These are phyloP conservation scores for Platysteira castanea DNA, from an alignment of 2,113 vertebrate genomes.

Conservation along the genomic window DNA sequence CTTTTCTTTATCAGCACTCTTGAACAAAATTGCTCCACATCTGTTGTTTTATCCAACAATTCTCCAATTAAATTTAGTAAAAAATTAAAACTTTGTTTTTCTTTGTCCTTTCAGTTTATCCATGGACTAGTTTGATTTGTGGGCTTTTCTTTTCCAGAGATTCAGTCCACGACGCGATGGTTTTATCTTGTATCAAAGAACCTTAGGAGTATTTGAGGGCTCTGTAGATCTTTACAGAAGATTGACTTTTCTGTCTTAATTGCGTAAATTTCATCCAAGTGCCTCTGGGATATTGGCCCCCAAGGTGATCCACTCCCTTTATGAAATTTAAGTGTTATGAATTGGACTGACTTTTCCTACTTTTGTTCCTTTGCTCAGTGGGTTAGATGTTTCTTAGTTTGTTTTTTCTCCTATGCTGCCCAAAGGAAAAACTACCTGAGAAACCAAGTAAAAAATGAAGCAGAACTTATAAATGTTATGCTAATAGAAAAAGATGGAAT, in stretches of 20 bases:
- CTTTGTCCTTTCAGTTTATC: not conserved
- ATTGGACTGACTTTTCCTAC: not conserved
- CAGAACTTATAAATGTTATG: constrained; percentile 42
- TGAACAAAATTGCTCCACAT: not conserved
- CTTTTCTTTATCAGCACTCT: not conserved
- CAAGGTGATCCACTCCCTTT: not conserved
- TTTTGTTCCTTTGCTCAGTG: constrained; percentile 10
- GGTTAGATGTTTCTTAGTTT: not conserved
- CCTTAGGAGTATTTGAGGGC: not conserved
- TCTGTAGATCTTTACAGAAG: not conserved
- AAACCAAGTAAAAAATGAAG: constrained; percentile 16
- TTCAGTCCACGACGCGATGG: not conserved
- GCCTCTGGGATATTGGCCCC: not conserved
- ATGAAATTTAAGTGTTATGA: not conserved
- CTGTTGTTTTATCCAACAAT: not conserved
- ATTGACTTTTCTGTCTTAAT: constrained; percentile 13
- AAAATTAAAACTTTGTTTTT: not conserved
- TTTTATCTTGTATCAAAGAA: not conserved
- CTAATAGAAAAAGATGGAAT: constrained; percentile 44
- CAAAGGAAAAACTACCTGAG: constrained; percentile 45
- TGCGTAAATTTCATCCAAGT: not conserved
- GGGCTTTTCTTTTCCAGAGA: not conserved
- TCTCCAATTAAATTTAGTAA: not conserved
- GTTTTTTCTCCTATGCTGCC: not conserved
- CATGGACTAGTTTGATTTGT: not conserved